A percentile compares a stretch with the other conserved stretches of the same genome.
Evolutionary conservation across 2,113 vertebrate genomes (phyloP).

Genomic region (Spermophilus dauricus): DNA sequence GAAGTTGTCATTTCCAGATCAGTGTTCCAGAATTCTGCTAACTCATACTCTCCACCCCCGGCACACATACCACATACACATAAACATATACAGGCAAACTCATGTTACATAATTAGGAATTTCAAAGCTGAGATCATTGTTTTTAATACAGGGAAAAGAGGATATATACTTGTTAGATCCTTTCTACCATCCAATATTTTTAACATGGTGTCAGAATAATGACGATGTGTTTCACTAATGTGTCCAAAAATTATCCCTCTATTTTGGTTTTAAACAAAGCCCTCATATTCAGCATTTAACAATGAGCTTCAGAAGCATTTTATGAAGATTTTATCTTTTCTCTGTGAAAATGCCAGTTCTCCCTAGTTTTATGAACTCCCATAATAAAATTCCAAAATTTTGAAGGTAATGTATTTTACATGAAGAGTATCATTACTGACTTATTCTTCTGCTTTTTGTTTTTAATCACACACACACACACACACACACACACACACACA

Average conservation of each 20-base stretch:
- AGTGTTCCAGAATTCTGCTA: conserved; percentile 50
- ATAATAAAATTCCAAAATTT: conserved; percentile 24
- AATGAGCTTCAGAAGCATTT: conserved; percentile 30
- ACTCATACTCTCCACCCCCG: neutral
- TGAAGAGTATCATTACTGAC: neutral
- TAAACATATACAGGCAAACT: neutral
- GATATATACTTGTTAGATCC: neutral
- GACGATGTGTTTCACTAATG: neutral
- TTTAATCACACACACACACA: neutral
- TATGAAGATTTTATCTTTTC: neutral
- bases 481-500: neutral
- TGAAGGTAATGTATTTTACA: neutral
- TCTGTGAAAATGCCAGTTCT: conserved; percentile 31
- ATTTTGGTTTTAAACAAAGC: neutral
- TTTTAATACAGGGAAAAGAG: neutral
- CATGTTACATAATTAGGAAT: neutral
- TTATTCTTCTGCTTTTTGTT: neutral
- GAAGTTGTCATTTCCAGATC: conserved; percentile 53
- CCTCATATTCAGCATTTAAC: conserved; percentile 27
- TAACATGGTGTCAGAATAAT: neutral
- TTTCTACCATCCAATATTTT: neutral
- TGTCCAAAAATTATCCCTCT: neutral
- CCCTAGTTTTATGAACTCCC: conserved; percentile 18
- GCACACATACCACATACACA: neutral
- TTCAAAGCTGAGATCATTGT: neutral